These are phyloP conservation scores for Sepioteuthis lessoniana DNA, from an alignment of 2,888 invertebrate species.

Conservation along the genomic window DNA sequence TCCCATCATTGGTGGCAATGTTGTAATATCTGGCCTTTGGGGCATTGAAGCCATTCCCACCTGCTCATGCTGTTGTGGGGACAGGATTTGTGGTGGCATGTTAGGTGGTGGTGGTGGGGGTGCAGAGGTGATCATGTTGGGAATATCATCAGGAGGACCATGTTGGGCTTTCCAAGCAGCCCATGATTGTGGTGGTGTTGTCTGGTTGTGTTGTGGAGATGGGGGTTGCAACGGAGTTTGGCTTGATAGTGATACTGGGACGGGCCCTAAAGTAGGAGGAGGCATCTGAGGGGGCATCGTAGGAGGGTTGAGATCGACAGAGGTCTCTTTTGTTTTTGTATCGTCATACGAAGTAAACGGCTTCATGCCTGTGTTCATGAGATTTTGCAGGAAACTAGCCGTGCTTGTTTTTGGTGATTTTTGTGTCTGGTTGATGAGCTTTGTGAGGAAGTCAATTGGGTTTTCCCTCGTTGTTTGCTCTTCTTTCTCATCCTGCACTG, in stretches of 20 bases:
- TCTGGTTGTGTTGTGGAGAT: conserved; percentile 12
- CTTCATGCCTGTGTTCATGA: conserved; percentile 44
- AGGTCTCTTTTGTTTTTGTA: neutral
- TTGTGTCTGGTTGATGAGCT: conserved; percentile 45
- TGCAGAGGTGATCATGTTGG: conserved; percentile 41
- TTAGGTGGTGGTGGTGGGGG: conserved; percentile 37
- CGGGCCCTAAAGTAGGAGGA: neutral
- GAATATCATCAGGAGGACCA: conserved; percentile 43
- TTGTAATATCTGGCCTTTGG: conserved; percentile 38
- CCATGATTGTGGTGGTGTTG: conserved; percentile 41
- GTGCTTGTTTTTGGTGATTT: conserved; percentile 38
- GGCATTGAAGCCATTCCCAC: conserved; percentile 35
- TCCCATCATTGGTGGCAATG: neutral
- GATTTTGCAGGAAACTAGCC: conserved; percentile 40
- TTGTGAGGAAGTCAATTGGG: conserved; percentile 45
- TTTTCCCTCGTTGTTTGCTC: conserved; percentile 36
- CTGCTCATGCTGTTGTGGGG: conserved; percentile 35
- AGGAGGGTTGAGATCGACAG: conserved; percentile 1
- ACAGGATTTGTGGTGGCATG: conserved; percentile 36
- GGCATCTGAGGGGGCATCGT: neutral
- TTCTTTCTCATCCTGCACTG: conserved; percentile 49
- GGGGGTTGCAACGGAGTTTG: neutral
- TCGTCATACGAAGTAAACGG: conserved; percentile 3
- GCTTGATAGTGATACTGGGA: neutral
- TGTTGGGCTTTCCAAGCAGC: conserved; percentile 48